These are phyloP conservation scores for Drosophila gaucha DNA, from an alignment of 2,888 invertebrate species.

Conservation along the genomic window DNA sequence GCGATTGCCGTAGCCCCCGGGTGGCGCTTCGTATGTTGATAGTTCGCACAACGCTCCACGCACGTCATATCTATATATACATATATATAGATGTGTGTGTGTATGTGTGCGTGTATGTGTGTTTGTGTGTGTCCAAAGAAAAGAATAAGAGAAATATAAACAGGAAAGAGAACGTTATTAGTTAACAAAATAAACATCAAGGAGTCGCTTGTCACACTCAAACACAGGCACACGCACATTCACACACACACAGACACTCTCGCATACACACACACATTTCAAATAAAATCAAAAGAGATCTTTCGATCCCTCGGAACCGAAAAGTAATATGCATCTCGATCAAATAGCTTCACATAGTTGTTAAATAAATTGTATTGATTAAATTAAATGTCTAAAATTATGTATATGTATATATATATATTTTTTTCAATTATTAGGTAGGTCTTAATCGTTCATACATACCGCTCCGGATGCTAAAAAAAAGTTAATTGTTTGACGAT, in stretches of 20 bases:
- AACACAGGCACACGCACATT: conserved; percentile 6
- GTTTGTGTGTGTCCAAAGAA: conserved; percentile 56
- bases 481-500: conserved; percentile 73
- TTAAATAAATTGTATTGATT: conserved; percentile 43
- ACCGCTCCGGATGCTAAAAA: conserved; percentile 81
- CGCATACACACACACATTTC: not conserved
- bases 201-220: conserved; percentile 14
- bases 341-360: conserved; percentile 33
- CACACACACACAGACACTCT: not conserved
- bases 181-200: conserved; percentile 23
- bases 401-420: conserved; percentile 32
- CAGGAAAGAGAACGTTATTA: conserved; percentile 47
- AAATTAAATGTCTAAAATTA: conserved; percentile 37
- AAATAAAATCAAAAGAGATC: conserved; percentile 21
- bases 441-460: conserved; percentile 70
- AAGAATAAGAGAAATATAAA: conserved; percentile 73
- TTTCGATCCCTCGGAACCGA: conserved; percentile 15
- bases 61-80: conserved; percentile 93
- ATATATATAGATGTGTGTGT: conserved; percentile 1
- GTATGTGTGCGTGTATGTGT: conserved; percentile 6
- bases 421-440: conserved; percentile 36
- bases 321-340: conserved; percentile 34
- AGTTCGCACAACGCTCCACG: conserved; percentile 96
- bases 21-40: conserved; percentile 90
- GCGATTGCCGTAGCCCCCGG: conserved; percentile 88